A percentile compares a stretch with the other conserved stretches of the same genome.
Evolutionary conservation across 2,113 vertebrate species (phyloP).

Genomic region (Geothlypis trichas): DNA sequence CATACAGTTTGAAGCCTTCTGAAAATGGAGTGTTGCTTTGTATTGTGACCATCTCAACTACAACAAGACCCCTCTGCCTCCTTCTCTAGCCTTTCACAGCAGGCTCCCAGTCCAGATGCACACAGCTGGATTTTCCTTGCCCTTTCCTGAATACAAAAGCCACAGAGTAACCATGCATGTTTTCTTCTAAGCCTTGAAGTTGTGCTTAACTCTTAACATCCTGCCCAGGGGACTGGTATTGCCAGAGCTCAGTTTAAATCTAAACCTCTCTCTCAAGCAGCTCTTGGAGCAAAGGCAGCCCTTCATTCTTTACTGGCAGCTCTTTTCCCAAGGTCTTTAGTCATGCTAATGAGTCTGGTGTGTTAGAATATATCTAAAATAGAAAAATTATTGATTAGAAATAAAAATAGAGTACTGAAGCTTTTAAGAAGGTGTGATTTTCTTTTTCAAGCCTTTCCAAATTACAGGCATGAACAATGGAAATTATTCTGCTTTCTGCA

Average conservation of each 20-base stretch:
- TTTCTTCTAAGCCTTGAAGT: background rate
- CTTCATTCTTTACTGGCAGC: background rate
- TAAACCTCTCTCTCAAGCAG: background rate
- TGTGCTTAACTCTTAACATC: background rate
- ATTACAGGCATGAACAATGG: background rate
- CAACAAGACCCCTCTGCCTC: background rate
- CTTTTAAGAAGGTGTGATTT: background rate
- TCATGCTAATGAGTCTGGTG: background rate
- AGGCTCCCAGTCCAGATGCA: background rate
- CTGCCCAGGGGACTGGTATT: background rate
- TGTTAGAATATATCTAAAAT: background rate
- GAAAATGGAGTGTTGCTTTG: background rate
- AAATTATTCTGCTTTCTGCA: background rate
- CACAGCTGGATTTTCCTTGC: background rate
- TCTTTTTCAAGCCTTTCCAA: background rate
- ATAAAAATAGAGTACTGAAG: background rate
- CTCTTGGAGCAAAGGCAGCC: background rate
- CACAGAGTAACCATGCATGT: background rate
- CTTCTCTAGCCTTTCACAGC: background rate
- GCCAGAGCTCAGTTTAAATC: background rate
- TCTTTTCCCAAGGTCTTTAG: background rate
- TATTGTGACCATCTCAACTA: background rate
- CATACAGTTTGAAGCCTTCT: background rate
- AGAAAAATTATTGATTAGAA: background rate
- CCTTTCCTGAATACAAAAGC: background rate